These are phyloP conservation scores for Xestoiulus laeticollis DNA, from an alignment of 2,888 invertebrate genomes.

Conservation along the genomic window DNA sequence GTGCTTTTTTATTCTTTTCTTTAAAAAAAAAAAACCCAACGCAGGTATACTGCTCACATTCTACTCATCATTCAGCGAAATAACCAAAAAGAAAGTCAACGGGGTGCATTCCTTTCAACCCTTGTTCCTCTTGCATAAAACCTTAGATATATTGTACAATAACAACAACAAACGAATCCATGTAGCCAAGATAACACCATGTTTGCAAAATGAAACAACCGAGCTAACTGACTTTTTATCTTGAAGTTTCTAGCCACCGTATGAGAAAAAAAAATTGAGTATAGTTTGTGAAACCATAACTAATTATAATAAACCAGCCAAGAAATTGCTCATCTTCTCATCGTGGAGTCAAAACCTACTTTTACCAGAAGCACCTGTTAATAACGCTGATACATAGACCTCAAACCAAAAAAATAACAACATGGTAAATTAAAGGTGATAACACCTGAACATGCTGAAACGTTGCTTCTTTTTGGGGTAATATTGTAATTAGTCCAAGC, in stretches of 20 bases:
- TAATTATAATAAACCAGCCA: not conserved
- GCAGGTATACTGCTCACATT: not conserved
- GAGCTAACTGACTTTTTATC: not conserved
- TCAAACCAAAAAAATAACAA: not conserved
- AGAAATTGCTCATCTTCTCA: slow-evolving; percentile 15
- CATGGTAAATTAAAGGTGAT: not conserved
- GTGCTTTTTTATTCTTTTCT: not conserved
- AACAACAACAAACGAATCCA: not conserved
- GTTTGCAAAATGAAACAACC: not conserved
- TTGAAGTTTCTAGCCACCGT: not conserved
- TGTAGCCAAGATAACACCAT: not conserved
- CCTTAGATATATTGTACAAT: not conserved
- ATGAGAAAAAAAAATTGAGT: not conserved
- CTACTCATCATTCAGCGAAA: slow-evolving; percentile 1
- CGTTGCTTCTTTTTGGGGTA: not conserved
- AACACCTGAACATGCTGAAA: not conserved
- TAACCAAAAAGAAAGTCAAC: slow-evolving; percentile 22
- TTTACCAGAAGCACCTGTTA: not conserved
- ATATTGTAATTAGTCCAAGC: slow-evolving; percentile 2
- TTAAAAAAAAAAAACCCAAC: not conserved
- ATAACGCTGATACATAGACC: not conserved
- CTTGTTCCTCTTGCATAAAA: not conserved
- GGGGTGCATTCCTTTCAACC: slow-evolving; percentile 22
- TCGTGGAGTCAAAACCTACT: not conserved
- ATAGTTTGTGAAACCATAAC: not conserved